phyloP scores from a whole-genome alignment of 2,888 invertebrate species.

The Sminthurides aquaticus region DNA sequence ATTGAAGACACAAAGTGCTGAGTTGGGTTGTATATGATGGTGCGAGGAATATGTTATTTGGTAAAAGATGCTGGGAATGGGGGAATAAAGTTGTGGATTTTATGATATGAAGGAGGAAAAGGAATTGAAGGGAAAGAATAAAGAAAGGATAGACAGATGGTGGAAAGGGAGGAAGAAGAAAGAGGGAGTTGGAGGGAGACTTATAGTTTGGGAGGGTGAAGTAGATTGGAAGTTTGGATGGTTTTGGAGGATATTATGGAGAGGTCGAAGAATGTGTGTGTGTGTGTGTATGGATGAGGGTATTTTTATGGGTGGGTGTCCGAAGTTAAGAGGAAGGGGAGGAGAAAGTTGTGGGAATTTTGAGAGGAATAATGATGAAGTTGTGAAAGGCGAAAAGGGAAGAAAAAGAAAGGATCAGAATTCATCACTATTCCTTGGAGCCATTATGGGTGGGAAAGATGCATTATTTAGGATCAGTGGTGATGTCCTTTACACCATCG shows the following conservation, averaged over 20 bases:
- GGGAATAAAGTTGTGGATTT: no score
- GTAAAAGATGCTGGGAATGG: no score
- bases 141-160: no score
- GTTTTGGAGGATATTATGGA: no score
- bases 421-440: constrained; percentile 30
- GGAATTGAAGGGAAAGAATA: no score
- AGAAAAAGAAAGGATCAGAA: constrained; percentile 19
- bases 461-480: constrained; percentile 38
- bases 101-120: no score
- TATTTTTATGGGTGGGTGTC: background rate
- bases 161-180: no score
- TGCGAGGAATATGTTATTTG: no score
- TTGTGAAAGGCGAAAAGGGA: constrained; percentile 7
- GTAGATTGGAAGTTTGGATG: background rate
- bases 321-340: background rate
- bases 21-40: no score
- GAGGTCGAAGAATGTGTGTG: background rate
- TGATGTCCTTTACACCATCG: constrained; percentile 31
- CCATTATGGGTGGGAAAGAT: constrained; percentile 31
- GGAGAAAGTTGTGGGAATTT: constrained; percentile 16
- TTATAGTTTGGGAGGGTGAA: background rate
- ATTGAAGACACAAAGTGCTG: no score
- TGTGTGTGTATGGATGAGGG: background rate
- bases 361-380: constrained; percentile 9
- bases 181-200: no score